phyloP scores from a whole-genome alignment of 2,888 invertebrate genomes.

The Pediacus dermestoides region DNA sequence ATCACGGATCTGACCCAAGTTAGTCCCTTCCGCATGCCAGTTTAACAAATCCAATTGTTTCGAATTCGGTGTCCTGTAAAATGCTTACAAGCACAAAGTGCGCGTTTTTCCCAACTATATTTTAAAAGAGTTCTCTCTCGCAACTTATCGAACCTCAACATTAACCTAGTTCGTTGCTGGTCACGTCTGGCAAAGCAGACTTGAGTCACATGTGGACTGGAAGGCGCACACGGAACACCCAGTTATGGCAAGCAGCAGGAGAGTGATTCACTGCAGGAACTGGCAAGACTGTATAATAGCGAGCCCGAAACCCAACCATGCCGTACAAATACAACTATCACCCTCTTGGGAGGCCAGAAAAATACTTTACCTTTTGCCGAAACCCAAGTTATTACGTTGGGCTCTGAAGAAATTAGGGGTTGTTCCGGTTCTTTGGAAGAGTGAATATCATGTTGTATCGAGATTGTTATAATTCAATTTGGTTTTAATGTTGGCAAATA shows the following conservation, averaged over 20 bases:
- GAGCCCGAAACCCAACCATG: constrained; percentile 6
- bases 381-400: constrained; percentile 17
- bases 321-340: constrained; percentile 26
- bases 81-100: not conserved
- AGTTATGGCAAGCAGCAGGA: constrained; percentile 27
- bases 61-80: not conserved
- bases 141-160: constrained; percentile 16
- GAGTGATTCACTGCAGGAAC: constrained; percentile 35
- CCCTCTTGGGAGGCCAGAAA: constrained; percentile 21
- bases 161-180: constrained; percentile 28
- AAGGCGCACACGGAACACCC: constrained; percentile 19
- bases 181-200: constrained; percentile 32
- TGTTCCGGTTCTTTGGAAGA: too few relatives aligned
- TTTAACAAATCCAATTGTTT: not conserved
- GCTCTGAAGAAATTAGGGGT: too few relatives aligned
- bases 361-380: constrained; percentile 26
- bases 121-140: not conserved
- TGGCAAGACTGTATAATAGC: constrained; percentile 33
- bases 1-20: too few relatives aligned
- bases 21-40: too few relatives aligned
- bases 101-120: not conserved
- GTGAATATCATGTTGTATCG: too few relatives aligned
- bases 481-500: too few relatives aligned
- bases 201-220: constrained; percentile 29
- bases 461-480: too few relatives aligned